These are phyloP conservation scores for Dendrocincla tyrannina DNA, from an alignment of 2,797 vertebrate genomes.

Conservation along the genomic window DNA sequence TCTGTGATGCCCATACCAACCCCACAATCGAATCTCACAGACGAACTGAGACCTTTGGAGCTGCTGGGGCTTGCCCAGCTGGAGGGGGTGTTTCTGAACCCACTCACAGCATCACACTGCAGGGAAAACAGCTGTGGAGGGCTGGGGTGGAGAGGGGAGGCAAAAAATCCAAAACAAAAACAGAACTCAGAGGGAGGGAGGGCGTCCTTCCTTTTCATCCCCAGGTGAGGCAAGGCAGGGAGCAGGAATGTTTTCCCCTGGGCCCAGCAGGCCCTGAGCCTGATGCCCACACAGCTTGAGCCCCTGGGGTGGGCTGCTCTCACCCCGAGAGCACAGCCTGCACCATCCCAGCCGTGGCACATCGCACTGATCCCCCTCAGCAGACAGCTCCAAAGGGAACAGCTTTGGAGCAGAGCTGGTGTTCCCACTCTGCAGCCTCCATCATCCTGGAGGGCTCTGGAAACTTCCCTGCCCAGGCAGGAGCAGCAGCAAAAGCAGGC, in stretches of 20 bases:
- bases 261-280: accelerated
- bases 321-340: neutral
- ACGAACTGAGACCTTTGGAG: neutral
- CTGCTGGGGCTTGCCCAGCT: neutral
- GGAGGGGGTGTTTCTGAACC: slow-evolving; percentile 17
- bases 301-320: neutral
- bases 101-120: neutral
- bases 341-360: accelerated
- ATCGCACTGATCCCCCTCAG: neutral
- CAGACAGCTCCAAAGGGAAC: neutral
- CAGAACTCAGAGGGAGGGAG: neutral
- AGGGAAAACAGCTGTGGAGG: neutral
- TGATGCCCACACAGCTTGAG: neutral
- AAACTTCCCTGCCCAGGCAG: neutral
- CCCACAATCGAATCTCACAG: neutral
- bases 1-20: neutral
- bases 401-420: neutral
- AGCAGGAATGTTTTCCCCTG: neutral
- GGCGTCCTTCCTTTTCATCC: neutral
- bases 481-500: neutral
- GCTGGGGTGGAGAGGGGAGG: neutral
- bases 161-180: slow-evolving; percentile 33
- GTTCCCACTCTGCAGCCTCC: neutral
- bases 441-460: neutral
- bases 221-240: neutral